A percentile compares a stretch with the other conserved stretches of the same genome.
These are phyloP conservation scores for Hypothenemus hampei DNA, from an alignment of 1,140 invertebrate species.

Conservation along the genomic window DNA sequence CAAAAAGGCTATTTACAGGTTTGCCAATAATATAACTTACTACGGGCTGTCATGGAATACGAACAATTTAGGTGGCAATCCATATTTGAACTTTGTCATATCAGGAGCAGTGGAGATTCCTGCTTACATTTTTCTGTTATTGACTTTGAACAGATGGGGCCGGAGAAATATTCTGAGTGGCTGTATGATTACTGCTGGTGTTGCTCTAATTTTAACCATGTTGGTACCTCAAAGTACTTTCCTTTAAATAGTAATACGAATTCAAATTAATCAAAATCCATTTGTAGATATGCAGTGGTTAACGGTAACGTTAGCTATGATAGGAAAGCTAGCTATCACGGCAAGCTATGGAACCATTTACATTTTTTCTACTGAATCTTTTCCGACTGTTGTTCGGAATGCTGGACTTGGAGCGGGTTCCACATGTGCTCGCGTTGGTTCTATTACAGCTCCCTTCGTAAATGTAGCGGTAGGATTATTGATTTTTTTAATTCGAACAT, in stretches of 20 bases:
- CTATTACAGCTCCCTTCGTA: constrained; percentile 69
- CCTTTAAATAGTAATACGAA: constrained; percentile 4
- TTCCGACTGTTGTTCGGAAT: constrained; percentile 77
- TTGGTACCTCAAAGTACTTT: constrained; percentile 54
- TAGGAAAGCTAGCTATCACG: constrained; percentile 78
- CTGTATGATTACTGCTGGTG: constrained; percentile 64
- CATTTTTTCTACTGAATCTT: constrained; percentile 76
- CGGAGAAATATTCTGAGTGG: constrained; percentile 63
- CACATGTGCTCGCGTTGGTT: constrained; percentile 70
- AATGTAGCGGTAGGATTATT: constrained; percentile 52
- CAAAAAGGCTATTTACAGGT: constrained; percentile 55
- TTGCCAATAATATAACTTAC: constrained; percentile 73
- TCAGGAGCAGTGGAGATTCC: constrained; percentile 73
- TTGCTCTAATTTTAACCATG: constrained; percentile 55
- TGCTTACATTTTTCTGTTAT: constrained; percentile 64
- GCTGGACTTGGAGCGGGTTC: constrained; percentile 72
- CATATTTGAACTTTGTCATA: constrained; percentile 71
- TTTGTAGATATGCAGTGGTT: constrained; percentile 55
- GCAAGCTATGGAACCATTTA: constrained; percentile 76
- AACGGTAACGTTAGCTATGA: constrained; percentile 66
- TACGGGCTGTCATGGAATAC: constrained; percentile 79
- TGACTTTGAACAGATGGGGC: constrained; percentile 68
- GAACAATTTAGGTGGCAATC: constrained; percentile 66
- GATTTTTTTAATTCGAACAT: not conserved
- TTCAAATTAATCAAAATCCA: not conserved